Conservation (phyloP, 2,113 vertebrate genomes). For the Tauraco erythrolophus region DNA sequence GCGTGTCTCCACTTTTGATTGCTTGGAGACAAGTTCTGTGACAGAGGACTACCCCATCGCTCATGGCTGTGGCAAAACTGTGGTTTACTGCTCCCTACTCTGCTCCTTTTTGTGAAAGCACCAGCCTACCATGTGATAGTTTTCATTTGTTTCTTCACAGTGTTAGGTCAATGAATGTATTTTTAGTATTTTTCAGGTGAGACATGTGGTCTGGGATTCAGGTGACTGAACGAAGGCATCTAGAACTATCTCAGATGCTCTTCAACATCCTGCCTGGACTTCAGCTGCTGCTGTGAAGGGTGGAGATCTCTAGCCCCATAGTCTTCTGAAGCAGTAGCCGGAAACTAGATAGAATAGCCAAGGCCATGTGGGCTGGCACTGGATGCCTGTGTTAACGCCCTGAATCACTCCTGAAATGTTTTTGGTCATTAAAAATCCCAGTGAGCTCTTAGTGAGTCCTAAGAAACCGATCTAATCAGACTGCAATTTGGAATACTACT, state of each 20-base stretch:
- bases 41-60: fast-evolving
- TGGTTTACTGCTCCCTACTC: neutral
- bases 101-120: neutral
- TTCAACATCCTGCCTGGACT: neutral
- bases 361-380: neutral
- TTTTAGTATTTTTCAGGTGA: neutral
- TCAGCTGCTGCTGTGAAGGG: neutral
- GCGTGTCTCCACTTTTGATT: neutral
- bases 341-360: neutral
- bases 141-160: neutral
- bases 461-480: neutral
- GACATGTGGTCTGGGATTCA: neutral
- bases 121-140: neutral
- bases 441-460: neutral
- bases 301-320: neutral
- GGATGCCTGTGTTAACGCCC: neutral
- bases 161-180: neutral
- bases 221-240: neutral
- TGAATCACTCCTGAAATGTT: neutral
- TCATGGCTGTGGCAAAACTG: neutral
- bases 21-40: neutral
- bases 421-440: neutral
- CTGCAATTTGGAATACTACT: neutral
- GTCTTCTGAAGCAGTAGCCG: neutral
- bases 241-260: neutral